Conservation (phyloP, 2,113 vertebrate species). For the Murina feae region DNA sequence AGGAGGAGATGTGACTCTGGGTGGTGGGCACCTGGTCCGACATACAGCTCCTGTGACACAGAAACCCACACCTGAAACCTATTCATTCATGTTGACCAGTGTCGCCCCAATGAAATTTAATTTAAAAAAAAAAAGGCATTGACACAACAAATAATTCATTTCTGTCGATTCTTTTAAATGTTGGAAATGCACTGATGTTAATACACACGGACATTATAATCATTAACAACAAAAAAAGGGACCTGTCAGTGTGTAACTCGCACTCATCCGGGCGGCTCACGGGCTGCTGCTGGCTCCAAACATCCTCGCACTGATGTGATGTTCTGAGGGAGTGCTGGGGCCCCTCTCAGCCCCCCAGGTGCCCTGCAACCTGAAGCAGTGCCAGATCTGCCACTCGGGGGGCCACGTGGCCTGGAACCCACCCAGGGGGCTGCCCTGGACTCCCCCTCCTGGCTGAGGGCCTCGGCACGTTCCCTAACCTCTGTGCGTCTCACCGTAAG, state of each 20-base stretch:
- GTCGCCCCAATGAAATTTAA: no score
- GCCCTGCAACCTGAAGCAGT: neutral
- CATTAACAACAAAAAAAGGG: neutral
- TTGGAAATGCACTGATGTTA: no score
- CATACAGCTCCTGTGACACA: no score
- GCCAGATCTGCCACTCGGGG: neutral
- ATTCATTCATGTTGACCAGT: no score
- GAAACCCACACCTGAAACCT: no score
- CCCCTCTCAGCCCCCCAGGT: fast-evolving
- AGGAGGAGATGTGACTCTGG: no score
- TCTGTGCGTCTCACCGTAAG: neutral
- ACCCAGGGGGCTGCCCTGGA: fast-evolving
- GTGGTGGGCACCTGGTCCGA: no score
- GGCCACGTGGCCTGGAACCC: neutral
- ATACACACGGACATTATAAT: no score
- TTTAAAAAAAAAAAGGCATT: no score
- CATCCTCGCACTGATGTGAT: fast-evolving
- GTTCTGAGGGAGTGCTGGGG: fast-evolving
- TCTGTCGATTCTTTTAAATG: no score
- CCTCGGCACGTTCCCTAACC: neutral
- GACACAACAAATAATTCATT: no score
- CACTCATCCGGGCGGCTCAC: neutral
- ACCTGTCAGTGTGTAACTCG: neutral
- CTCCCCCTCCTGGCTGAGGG: neutral
- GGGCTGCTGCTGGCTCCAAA: fast-evolving